These are phyloP conservation scores for Scolopax rusticola DNA, from an alignment of 2,797 vertebrate species.

Conservation along the genomic window DNA sequence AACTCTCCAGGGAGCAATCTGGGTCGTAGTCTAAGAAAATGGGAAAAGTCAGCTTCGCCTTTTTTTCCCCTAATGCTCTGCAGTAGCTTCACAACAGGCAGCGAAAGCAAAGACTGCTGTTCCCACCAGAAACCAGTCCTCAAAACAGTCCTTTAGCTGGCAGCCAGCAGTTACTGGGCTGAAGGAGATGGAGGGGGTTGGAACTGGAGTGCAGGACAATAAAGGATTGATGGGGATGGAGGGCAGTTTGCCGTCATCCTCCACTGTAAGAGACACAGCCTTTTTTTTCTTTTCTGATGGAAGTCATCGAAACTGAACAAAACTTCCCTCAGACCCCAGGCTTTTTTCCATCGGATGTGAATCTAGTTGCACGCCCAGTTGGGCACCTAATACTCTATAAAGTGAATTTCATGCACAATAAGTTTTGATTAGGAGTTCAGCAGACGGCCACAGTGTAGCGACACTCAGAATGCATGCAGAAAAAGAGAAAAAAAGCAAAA, in stretches of 20 bases:
- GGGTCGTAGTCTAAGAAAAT: background rate
- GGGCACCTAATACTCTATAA: background rate
- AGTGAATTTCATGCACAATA: conserved; percentile 33
- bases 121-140: background rate
- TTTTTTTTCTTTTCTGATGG: background rate
- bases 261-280: background rate
- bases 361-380: background rate
- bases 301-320: background rate
- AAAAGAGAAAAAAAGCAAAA: background rate
- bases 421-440: conserved; percentile 34
- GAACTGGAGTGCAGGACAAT: background rate
- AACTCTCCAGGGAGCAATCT: background rate
- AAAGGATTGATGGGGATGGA: background rate
- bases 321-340: background rate
- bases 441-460: background rate
- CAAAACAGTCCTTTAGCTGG: background rate
- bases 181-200: background rate
- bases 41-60: background rate
- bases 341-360: background rate
- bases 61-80: background rate
- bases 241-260: background rate
- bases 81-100: background rate
- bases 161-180: background rate
- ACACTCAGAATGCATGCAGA: background rate
- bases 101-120: background rate